Evolutionary conservation across 2,888 invertebrate genomes (phyloP).

Genomic region (Cantharis rustica): DNA sequence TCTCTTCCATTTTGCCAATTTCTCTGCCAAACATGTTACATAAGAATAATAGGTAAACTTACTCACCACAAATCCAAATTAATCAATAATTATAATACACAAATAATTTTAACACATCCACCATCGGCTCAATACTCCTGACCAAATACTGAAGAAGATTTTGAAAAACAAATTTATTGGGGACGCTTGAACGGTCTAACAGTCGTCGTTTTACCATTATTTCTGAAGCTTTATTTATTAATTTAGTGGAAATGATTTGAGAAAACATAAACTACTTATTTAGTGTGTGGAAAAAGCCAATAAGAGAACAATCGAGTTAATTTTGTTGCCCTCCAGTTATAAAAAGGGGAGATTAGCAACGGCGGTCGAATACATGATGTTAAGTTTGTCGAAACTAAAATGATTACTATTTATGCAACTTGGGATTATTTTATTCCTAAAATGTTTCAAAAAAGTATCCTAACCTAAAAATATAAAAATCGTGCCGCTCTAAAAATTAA

Average conservation of each 20-base stretch:
- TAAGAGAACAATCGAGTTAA: constrained; percentile 28
- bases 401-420: not conserved
- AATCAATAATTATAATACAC: not conserved
- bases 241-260: constrained; percentile 18
- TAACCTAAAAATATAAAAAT: not conserved
- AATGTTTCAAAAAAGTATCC: not conserved
- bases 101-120: not conserved
- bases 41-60: constrained; percentile 27
- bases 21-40: constrained; percentile 34
- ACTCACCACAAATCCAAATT: not conserved
- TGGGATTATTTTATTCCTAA: not conserved
- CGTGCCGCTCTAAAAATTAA: no score
- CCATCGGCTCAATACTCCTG: not conserved
- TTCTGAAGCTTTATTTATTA: constrained; percentile 4
- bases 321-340: constrained; percentile 12
- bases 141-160: not conserved
- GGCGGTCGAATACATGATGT: constrained; percentile 1
- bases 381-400: constrained; percentile 2
- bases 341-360: constrained; percentile 24
- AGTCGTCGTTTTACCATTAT: not conserved
- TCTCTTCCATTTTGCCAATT: constrained; percentile 37
- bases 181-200: not conserved
- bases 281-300: constrained; percentile 25
- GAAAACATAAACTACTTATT: constrained; percentile 1
- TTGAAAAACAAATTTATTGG: not conserved